Evolutionary conservation across 1,140 invertebrate species (phyloP).

Genomic region (Drosophila nigrodunni): DNA sequence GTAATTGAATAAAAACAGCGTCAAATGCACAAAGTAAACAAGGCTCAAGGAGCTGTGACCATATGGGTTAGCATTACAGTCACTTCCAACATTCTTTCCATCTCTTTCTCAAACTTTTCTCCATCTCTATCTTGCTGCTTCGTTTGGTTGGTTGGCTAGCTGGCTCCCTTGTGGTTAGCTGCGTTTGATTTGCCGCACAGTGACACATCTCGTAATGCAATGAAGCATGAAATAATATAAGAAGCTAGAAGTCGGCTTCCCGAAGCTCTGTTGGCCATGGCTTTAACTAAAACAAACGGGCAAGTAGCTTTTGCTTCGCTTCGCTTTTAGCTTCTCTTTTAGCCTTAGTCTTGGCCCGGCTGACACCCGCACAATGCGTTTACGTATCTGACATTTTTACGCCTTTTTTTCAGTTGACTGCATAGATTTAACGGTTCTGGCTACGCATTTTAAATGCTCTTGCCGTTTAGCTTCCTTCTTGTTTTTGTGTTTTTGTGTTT

Average conservation of each 20-base stretch:
- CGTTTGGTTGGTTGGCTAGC: neutral
- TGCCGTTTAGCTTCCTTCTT: conserved; percentile 25
- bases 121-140: neutral
- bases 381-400: conserved; percentile 64
- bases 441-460: conserved; percentile 71
- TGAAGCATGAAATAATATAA: conserved; percentile 77
- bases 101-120: conserved; percentile 2
- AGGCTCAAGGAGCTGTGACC: conserved; percentile 30
- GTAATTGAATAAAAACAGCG: conserved; percentile 80
- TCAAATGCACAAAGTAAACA: conserved; percentile 59
- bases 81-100: neutral
- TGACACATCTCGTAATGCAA: conserved; percentile 76
- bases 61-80: conserved; percentile 22
- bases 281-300: conserved; percentile 45
- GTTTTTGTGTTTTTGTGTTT: conserved; percentile 29
- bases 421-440: conserved; percentile 67
- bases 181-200: conserved; percentile 63
- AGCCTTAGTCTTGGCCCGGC: neutral
- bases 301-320: conserved; percentile 2
- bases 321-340: neutral
- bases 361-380: neutral
- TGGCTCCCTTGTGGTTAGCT: conserved; percentile 43
- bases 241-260: conserved; percentile 29
- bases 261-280: conserved; percentile 20
- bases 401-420: conserved; percentile 77